phyloP scores from a whole-genome alignment of 2,797 vertebrate species.

The Aratinga solstitialis region DNA sequence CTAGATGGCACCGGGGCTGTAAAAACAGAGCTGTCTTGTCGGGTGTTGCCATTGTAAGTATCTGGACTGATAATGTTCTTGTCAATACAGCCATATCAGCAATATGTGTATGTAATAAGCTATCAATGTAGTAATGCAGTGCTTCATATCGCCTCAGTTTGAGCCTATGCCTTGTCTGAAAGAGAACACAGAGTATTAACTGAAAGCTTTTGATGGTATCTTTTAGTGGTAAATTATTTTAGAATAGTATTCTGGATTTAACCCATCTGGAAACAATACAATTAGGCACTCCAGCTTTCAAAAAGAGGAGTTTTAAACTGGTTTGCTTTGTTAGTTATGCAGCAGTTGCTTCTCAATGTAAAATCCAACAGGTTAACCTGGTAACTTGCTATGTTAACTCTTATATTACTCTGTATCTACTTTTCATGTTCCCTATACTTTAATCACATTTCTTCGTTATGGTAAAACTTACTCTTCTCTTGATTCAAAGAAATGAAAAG shows the following conservation, averaged over 20 bases:
- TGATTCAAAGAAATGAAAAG: neutral
- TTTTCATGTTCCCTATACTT: neutral
- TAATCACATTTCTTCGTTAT: neutral
- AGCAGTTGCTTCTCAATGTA: neutral
- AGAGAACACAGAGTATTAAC: fast-evolving
- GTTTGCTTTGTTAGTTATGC: neutral
- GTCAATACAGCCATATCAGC: neutral
- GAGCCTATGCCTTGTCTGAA: neutral
- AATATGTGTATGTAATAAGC: fast-evolving
- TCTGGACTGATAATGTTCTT: neutral
- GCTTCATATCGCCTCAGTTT: neutral
- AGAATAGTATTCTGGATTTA: neutral
- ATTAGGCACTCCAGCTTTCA: neutral
- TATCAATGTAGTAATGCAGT: fast-evolving
- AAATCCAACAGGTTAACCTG: neutral
- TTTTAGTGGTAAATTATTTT: neutral
- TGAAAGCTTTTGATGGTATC: neutral
- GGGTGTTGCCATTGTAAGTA: neutral
- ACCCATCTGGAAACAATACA: neutral
- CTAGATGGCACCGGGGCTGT: constrained; percentile 51
- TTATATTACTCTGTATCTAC: neutral
- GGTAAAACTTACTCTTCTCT: neutral
- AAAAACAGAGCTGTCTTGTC: neutral
- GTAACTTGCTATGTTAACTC: neutral
- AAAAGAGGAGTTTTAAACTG: neutral